Percentiles rank a stretch among this genome's conserved stretches.
Evolutionary conservation across 1,140 invertebrate genomes (phyloP).

Genomic region (Platyura marginata): DNA sequence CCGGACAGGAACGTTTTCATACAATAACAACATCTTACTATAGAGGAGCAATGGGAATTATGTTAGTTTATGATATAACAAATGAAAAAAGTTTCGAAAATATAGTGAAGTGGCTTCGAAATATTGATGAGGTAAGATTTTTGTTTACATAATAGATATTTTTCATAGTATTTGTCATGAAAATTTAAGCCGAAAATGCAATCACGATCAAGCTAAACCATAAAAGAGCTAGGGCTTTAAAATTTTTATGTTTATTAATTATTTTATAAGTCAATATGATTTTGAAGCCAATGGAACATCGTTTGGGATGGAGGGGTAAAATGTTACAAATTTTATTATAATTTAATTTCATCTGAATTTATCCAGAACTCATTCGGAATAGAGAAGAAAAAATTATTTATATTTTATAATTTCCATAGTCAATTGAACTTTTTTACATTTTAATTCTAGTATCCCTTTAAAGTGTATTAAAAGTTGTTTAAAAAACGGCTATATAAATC

Average conservation of each 20-base stretch:
- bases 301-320: neutral
- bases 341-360: too few species aligned
- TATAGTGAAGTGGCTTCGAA: slow-evolving; percentile 94
- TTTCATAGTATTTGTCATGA: neutral
- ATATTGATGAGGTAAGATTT: slow-evolving; percentile 73
- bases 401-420: too few species aligned
- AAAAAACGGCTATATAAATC: too few species aligned
- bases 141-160: neutral
- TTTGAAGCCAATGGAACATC: neutral
- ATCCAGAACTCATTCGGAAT: too few species aligned
- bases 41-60: slow-evolving; percentile 95
- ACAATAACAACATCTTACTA: slow-evolving; percentile 97
- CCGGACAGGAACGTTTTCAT: slow-evolving; percentile 88
- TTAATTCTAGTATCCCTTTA: too few species aligned
- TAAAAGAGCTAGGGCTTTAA: neutral
- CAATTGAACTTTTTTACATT: too few species aligned
- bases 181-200: neutral
- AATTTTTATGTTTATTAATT: too few species aligned
- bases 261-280: too few species aligned
- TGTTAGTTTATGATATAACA: slow-evolving; percentile 97
- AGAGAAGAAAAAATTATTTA: too few species aligned
- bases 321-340: too few species aligned
- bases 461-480: too few species aligned
- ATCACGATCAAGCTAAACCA: neutral
- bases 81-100: slow-evolving; percentile 98